Base-by-base conservation (phyloP, 2,888 invertebrate species). In the Aleiodes alternator region DNA sequence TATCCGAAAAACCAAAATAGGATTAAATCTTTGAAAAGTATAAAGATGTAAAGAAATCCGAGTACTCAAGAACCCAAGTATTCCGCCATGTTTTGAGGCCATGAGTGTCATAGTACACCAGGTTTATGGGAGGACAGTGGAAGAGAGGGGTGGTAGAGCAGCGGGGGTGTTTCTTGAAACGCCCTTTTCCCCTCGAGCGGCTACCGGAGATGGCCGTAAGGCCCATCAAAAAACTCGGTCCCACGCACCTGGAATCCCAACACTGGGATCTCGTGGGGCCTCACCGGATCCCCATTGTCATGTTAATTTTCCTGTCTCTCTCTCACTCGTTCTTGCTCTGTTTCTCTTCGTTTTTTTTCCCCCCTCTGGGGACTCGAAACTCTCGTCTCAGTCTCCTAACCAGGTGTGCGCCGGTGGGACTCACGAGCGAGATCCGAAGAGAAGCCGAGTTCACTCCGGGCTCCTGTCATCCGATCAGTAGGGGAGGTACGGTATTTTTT, bases 181-280 rank as follows among this genome's bases (percentile, higher is more conserved):
- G 87, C 85, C 87, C 86, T 87, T 84, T 81, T 81, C 80, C 77
- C 85, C 87, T 87, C 86, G 80, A 82, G 81, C 61, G 53, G 71
- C 59, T 73, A 73, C 31, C 29, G 68, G 71, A 75, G 23, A 34
- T 57, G 59, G 51, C 38, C 51, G 73, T 59, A 43, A 34, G 75
- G 51, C 83, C 82, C 79, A 73, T 82, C 74, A 83, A 82, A 83
- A 80, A 78, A 82, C 73, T 43, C 75, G 85, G 88, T 88, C 87
- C 88, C 88, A 88, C 88, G 88, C 87, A 88, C 86, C 87, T 87
- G 87, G 87, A 84, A 76, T 81, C 68, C 69, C 43, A 43, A 50
- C 56, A 53, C 74, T 87, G 86, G 87, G 83, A 76, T 81, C 82
- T 83, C 74, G 83, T 82, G 80, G 83, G 83, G 81, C 82, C 86